phyloP scores from a whole-genome alignment of 2,888 invertebrate species.

The Theretra japonica region DNA sequence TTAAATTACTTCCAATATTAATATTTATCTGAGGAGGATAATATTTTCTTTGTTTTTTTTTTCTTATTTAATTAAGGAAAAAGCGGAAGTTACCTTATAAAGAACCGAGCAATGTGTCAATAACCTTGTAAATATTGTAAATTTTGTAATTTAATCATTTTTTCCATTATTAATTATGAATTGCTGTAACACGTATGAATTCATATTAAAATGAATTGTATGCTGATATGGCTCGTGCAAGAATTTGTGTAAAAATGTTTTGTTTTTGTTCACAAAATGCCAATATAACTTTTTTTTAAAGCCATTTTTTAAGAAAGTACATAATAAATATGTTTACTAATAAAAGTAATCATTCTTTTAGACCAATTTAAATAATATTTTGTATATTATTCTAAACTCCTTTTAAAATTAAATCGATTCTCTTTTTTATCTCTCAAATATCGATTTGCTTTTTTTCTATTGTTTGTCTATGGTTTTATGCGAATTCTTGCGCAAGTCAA shows the following conservation, averaged over 20 bases:
- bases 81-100: not conserved
- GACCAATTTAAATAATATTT: not conserved
- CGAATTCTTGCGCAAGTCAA: conserved; percentile 6
- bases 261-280: not conserved
- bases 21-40: not conserved
- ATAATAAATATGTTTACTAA: too few relatives aligned
- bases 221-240: not conserved
- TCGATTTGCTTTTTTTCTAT: too few relatives aligned
- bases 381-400: too few relatives aligned
- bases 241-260: not conserved
- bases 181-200: conserved; percentile 17
- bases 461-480: not conserved
- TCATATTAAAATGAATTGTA: not conserved
- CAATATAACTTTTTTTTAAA: too few relatives aligned
- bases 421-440: not conserved
- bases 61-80: not conserved
- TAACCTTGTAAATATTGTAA: conserved; percentile 22
- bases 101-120: not conserved
- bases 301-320: too few relatives aligned
- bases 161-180: conserved; percentile 10
- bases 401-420: too few relatives aligned
- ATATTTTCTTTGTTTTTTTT: not conserved
- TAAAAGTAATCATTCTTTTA: not conserved
- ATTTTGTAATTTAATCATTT: conserved; percentile 14
- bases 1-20: too few relatives aligned